Evolutionary conservation across 1,140 invertebrate genomes (phyloP).

Genomic region (Vollenhovia emeryi): DNA sequence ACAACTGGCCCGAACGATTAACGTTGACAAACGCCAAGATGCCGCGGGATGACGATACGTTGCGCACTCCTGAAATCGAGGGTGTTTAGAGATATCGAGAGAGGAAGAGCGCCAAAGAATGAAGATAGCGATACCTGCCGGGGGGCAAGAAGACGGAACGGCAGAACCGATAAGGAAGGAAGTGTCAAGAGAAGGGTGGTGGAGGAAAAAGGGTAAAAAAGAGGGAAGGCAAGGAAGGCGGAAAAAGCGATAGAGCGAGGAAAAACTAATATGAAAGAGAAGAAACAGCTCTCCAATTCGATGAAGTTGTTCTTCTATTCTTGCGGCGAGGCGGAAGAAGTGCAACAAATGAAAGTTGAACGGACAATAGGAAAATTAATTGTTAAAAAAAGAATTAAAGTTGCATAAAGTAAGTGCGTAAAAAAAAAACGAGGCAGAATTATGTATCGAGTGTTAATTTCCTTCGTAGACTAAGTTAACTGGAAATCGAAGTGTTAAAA

Average conservation of each 20-base stretch:
- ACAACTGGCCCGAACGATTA: background rate
- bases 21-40: background rate
- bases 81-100: constrained; percentile 28
- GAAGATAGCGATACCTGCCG: constrained; percentile 37
- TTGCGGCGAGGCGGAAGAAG: background rate
- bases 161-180: constrained; percentile 51
- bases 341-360: constrained; percentile 2
- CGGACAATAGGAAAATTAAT: background rate
- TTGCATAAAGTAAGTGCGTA: background rate
- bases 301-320: constrained; percentile 18
- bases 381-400: background rate
- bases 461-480: background rate
- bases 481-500: background rate
- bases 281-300: constrained; percentile 32
- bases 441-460: background rate
- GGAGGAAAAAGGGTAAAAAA: background rate
- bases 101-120: background rate
- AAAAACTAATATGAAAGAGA: constrained; percentile 48
- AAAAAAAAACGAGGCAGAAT: background rate
- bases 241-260: constrained; percentile 21
- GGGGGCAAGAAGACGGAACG: constrained; percentile 40
- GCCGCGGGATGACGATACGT: background rate
- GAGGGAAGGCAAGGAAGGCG: background rate
- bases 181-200: constrained; percentile 20
- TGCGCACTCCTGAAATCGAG: background rate